phyloP scores from a whole-genome alignment of 2,888 invertebrate genomes.

The Mimachlamys varia region DNA sequence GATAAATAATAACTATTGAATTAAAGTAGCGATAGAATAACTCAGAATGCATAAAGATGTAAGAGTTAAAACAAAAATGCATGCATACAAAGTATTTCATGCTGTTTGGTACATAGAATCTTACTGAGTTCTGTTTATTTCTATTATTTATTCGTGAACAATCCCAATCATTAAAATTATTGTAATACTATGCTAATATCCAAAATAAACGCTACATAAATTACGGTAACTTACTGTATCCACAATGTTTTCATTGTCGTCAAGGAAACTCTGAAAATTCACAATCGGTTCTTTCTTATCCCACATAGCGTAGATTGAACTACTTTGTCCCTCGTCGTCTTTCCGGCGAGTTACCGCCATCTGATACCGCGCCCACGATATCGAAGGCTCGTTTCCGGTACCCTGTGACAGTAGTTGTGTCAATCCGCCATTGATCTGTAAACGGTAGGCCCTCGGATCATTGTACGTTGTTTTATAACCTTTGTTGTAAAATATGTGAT shows the following conservation, averaged over 20 bases:
- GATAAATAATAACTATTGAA: too few relatives aligned
- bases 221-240: slow-evolving; percentile 64
- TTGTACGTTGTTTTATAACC: slow-evolving; percentile 59
- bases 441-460: slow-evolving; percentile 65
- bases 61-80: too few relatives aligned
- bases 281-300: slow-evolving; percentile 66
- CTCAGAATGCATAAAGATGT: too few relatives aligned
- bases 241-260: slow-evolving; percentile 70
- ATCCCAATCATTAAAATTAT: too few relatives aligned
- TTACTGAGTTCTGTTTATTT: too few relatives aligned
- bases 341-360: slow-evolving; percentile 71
- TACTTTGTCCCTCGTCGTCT: slow-evolving; percentile 68
- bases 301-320: slow-evolving; percentile 70
- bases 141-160: too few relatives aligned
- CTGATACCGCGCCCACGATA: slow-evolving; percentile 73
- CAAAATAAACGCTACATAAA: too few relatives aligned
- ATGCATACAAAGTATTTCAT: too few relatives aligned
- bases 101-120: too few relatives aligned
- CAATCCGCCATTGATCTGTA: slow-evolving; percentile 56
- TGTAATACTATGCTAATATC: too few relatives aligned
- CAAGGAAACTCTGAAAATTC: slow-evolving; percentile 68
- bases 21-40: too few relatives aligned
- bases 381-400: slow-evolving; percentile 62
- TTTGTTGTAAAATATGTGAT: slow-evolving; percentile 70
- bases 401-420: slow-evolving; percentile 61